Percentiles rank a stretch among this genome's conserved stretches.
Conservation (phyloP, 2,797 vertebrate species). For the Atherinosoma microstoma region DNA sequence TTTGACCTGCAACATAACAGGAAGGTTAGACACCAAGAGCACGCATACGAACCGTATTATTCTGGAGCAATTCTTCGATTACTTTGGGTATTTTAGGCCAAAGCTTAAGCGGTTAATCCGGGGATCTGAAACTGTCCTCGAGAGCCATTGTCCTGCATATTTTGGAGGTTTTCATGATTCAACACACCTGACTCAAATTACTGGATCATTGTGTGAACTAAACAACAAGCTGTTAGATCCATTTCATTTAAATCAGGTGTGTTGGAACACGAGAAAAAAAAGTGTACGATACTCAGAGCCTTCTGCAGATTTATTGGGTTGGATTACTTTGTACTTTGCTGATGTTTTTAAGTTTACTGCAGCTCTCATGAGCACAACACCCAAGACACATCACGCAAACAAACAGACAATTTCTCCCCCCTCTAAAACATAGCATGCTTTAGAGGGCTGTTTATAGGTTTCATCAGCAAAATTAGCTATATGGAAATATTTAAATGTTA, state of each 20-base stretch:
- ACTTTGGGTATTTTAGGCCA: background rate
- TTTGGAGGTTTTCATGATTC: background rate
- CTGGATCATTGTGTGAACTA: no score
- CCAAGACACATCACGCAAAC: conserved; percentile 56
- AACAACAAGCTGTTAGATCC: no score
- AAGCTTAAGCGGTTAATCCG: background rate
- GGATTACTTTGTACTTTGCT: conserved; percentile 28
- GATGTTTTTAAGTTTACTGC: conserved; percentile 39
- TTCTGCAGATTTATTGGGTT: conserved; percentile 7
- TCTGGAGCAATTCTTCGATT: no score
- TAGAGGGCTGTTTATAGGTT: conserved; percentile 33
- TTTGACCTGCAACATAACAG: no score
- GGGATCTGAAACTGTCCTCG: background rate
- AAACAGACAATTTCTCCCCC: conserved; percentile 36
- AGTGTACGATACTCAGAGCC: background rate
- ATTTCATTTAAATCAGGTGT: background rate
- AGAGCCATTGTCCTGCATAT: background rate
- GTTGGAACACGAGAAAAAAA: no score
- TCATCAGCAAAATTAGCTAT: conserved; percentile 55
- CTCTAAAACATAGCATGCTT: conserved; percentile 13
- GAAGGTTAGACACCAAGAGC: no score
- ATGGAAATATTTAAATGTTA: conserved; percentile 45
- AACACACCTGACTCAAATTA: background rate
- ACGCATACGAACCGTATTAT: no score
- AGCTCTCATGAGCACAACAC: conserved; percentile 43